phyloP scores from a whole-genome alignment of 1,140 invertebrate species.

The Drosophila pseudoobscura region DNA sequence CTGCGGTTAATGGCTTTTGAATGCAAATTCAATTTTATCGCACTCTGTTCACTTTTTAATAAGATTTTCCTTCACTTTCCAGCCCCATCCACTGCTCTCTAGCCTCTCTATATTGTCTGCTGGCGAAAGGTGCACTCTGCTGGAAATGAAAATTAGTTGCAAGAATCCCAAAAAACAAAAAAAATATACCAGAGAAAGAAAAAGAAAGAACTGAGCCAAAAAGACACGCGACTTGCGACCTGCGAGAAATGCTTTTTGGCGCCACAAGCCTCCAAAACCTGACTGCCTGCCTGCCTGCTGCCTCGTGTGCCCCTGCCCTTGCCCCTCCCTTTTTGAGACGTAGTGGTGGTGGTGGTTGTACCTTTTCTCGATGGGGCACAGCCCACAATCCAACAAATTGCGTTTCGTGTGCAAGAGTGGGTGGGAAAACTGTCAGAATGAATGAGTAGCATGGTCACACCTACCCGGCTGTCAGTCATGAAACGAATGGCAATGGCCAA shows the following conservation, averaged over 20 bases:
- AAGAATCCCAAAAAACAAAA: conserved; percentile 58
- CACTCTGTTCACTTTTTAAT: conserved; percentile 83
- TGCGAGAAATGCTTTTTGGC: conserved; percentile 77
- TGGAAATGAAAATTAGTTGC: conserved; percentile 81
- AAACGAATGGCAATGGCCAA: conserved; percentile 24
- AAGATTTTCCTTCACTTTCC: conserved; percentile 68
- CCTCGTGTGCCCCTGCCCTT: background rate
- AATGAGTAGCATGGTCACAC: conserved; percentile 82
- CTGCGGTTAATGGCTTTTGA: conserved; percentile 83
- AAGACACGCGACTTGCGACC: conserved; percentile 79
- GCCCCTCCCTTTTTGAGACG: conserved; percentile 13
- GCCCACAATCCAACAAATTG: conserved; percentile 82
- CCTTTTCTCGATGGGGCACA: conserved; percentile 72
- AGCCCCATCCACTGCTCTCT: background rate
- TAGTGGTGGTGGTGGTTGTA: conserved; percentile 52
- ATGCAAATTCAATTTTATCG: conserved; percentile 84
- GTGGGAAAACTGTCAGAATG: conserved; percentile 83
- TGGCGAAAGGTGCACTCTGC: conserved; percentile 74
- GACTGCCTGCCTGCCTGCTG: conserved; percentile 14
- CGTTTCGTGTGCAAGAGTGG: conserved; percentile 78
- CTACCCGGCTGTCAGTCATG: conserved; percentile 76
- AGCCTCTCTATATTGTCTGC: conserved; percentile 7
- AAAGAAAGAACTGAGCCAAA: conserved; percentile 33
- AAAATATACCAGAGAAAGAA: conserved; percentile 17
- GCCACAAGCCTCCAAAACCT: conserved; percentile 64